Base-by-base conservation (phyloP, 2,113 vertebrate species). In the Melanerpes formicivorus region DNA sequence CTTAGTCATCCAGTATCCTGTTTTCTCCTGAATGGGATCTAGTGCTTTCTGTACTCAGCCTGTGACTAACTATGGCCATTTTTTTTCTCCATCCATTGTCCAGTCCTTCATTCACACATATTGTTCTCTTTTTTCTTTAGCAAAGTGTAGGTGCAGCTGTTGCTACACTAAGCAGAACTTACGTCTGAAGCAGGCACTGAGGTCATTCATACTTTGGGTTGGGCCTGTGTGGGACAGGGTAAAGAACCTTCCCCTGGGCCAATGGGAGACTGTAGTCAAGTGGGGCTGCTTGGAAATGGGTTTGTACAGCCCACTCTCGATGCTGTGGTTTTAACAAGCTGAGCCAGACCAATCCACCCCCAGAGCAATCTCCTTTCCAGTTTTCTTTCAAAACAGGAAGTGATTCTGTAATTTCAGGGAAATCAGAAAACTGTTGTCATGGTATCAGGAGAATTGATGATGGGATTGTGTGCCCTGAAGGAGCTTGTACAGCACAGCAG, bases 11-110 rank as follows among this genome's bases (percentile, higher is more conserved):
- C 76, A 77, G 46, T 67, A 94, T 87, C 94, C 91, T 93, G 89
- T 95, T 96, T 88, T 93, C 65, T 89, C 60, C 50, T 90, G 60
- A 82, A 83, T 16, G 85, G 75, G 90, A 96, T 74, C 86, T 88
- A 93, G 26, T 18, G 12, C 77, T 34, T 88, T 59, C 25, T 3
- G 3, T 44, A 69, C 64, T 84, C 82, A 85, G 83, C 48, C 76
- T 90, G 56, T 95, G 92, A 95, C 86, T 87, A 91, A 90, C 72
- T 34, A 8, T 25, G 88, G 85, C 71, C 72, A 71, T 71, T 59
- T 91, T 84, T 14, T 74, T 40, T 37, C 34, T 34, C 62, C 23
- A 40, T 54, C 44, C 62, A 50, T 80, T 82, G 19, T 80, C 48
- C 73, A 63, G 21, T 80, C 58, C 30, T 75, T 60, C 79, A 82